Evolutionary conservation across 2,888 invertebrate genomes (phyloP), one percentile per base, ranked within the genome.

Genomic region (Dione juno): DNA sequence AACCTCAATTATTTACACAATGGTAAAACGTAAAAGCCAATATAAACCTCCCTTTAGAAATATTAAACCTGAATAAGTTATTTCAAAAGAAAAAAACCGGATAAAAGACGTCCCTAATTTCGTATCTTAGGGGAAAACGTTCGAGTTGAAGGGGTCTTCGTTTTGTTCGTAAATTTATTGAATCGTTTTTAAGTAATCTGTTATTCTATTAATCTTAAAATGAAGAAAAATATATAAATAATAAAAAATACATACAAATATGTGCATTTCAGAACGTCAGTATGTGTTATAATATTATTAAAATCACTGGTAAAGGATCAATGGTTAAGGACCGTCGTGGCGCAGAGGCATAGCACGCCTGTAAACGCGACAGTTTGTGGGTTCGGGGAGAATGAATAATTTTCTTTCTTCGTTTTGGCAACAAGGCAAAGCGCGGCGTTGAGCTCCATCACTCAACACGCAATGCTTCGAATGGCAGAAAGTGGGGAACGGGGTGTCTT

Each of bases 41-140:
- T 88, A 86, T 85, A 84, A 69, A 59, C 69, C 70, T 80, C 81
- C 82, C 83, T 80, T 82, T 81, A 81, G 82, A 85, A 83, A 85
- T 84, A 86, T 87, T 87, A 89, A 87, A 88, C 86, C 84, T 81
- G 81, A 84, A 87, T 86, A 82, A 86, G 87, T 88, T 87, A 88
- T 86, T 85, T 81, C 77, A 79, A 80, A 81, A 54, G 68, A 78
- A 86, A 86, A 83, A 84, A 84, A 80, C 77, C 77, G 80, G 79
- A 84, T 82, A 84, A 85, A 76, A 65, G 64, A 35, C 67, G 70
- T 65, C 72, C 71, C 65, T 58, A 61, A 63, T 73, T 72, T 64
- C 72, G 71, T 71, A 70, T 73, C 73, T 71, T 58, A 67, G 66
- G 71, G 75, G 67, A 67, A 65, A 71, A 61, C 59, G 45, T 61